Conservation (phyloP, 1,140 invertebrate genomes). For the Drosophila sturtevanti region DNA sequence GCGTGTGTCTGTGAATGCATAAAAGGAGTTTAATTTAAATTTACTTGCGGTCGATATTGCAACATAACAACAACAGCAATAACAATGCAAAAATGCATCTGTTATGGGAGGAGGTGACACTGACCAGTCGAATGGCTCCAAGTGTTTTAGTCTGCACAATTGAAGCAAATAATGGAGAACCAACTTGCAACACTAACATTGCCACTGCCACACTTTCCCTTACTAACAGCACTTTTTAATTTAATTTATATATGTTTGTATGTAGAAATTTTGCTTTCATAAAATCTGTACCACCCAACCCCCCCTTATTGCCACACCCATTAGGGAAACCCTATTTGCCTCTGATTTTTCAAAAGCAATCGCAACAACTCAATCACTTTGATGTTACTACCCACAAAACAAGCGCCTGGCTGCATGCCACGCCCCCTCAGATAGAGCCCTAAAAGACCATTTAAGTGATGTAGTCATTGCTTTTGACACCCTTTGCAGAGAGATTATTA, state of each 20-base stretch:
- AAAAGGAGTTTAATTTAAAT: conserved; percentile 63
- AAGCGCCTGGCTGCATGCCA: conserved; percentile 21
- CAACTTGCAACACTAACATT: background rate
- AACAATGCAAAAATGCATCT: conserved; percentile 53
- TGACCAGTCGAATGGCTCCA: background rate
- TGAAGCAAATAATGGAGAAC: background rate
- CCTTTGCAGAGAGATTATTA: conserved; percentile 2
- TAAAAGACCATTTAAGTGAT: conserved; percentile 61
- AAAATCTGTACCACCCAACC: conserved; percentile 34
- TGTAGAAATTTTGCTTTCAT: conserved; percentile 41
- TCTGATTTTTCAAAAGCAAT: conserved; percentile 66
- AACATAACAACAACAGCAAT: conserved; percentile 18
- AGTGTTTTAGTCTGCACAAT: background rate
- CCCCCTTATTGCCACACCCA: conserved; percentile 29
- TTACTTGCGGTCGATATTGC: conserved; percentile 62
- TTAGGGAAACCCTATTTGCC: conserved; percentile 3
- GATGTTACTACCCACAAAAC: conserved; percentile 74
- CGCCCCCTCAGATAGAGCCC: conserved; percentile 15
- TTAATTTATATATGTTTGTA: conserved; percentile 57
- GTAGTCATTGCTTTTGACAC: conserved; percentile 60
- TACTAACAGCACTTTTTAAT: conserved; percentile 59
- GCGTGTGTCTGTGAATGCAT: conserved; percentile 13
- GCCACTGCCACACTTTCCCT: background rate
- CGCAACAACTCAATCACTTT: conserved; percentile 80
- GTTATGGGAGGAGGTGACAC: conserved; percentile 6